Evolutionary conservation across 1,140 invertebrate genomes (phyloP).

Genomic region (Geopemphigus sp.): DNA sequence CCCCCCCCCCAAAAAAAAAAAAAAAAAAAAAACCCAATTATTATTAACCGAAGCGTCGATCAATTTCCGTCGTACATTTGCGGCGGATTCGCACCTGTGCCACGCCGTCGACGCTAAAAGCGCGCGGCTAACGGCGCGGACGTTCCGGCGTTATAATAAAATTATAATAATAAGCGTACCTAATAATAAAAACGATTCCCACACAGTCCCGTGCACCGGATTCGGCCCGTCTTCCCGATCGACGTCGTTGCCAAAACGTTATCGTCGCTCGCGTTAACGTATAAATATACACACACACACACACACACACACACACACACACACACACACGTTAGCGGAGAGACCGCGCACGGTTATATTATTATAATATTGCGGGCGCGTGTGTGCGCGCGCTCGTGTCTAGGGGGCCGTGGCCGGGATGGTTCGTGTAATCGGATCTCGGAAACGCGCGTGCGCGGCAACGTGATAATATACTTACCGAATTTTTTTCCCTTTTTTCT

Average conservation of each 20-base stretch:
- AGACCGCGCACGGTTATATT: no score
- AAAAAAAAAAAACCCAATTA: no score
- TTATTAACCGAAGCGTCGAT: no score
- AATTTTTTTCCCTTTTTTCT: constrained; percentile 6
- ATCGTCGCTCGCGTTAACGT: neutral
- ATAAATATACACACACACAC: no score
- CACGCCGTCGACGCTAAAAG: no score
- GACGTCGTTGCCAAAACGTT: constrained; percentile 23
- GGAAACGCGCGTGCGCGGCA: constrained; percentile 12
- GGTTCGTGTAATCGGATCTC: constrained; percentile 24
- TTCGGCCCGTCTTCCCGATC: constrained; percentile 19
- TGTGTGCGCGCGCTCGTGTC: neutral
- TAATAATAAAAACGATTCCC: no score
- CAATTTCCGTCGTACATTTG: no score
- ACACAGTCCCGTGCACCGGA: neutral
- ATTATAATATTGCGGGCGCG: neutral
- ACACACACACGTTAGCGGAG: no score
- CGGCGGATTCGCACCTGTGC: no score
- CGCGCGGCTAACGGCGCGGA: neutral
- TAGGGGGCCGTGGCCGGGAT: neutral
- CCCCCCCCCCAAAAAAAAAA: no score
- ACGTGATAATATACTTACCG: neutral
- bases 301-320: no score
- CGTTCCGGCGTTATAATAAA: neutral
- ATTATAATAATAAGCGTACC: neutral